phyloP scores from a whole-genome alignment of 2,888 invertebrate species.

The Chesias legatella region DNA sequence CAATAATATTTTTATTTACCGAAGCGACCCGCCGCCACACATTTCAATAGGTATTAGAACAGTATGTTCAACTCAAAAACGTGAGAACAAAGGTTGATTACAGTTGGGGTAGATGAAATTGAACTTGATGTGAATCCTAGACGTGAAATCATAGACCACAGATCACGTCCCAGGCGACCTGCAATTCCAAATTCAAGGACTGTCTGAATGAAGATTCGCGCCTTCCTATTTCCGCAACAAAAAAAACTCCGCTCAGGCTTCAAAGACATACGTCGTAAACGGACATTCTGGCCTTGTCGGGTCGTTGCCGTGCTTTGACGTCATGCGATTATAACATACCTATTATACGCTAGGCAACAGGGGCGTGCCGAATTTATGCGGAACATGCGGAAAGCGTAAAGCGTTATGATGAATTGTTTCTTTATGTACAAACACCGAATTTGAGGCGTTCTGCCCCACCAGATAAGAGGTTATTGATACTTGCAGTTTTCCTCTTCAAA shows the following conservation, averaged over 20 bases:
- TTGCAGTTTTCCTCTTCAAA: too few species aligned
- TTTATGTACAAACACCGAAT: too few species aligned
- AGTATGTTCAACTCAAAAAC: too few species aligned
- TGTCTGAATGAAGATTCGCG: constrained; percentile 25
- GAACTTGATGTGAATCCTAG: too few species aligned
- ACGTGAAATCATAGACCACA: too few species aligned
- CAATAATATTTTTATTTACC: too few species aligned
- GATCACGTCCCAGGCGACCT: constrained; percentile 9
- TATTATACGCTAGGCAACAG: constrained; percentile 36
- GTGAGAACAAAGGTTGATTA: too few species aligned
- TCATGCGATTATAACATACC: constrained; percentile 37
- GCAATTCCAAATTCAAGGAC: constrained; percentile 29
- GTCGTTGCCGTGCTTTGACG: constrained; percentile 61
- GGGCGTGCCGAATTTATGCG: constrained; percentile 27
- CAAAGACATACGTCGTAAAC: constrained; percentile 35
- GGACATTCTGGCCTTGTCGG: constrained; percentile 57
- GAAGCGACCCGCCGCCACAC: too few species aligned
- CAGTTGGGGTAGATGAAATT: too few species aligned
- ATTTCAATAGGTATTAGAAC: too few species aligned
- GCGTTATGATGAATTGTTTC: constrained; percentile 2
- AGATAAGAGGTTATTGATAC: too few species aligned
- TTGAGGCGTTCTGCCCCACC: too few species aligned
- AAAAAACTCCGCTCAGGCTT: constrained; percentile 26
- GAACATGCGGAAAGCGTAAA: constrained; percentile 15
- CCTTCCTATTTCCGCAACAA: constrained; percentile 30